A percentile compares a stretch with the other conserved stretches of the same genome.
Conservation (phyloP, 2,113 vertebrate species). For the Butastur rufipennis region DNA sequence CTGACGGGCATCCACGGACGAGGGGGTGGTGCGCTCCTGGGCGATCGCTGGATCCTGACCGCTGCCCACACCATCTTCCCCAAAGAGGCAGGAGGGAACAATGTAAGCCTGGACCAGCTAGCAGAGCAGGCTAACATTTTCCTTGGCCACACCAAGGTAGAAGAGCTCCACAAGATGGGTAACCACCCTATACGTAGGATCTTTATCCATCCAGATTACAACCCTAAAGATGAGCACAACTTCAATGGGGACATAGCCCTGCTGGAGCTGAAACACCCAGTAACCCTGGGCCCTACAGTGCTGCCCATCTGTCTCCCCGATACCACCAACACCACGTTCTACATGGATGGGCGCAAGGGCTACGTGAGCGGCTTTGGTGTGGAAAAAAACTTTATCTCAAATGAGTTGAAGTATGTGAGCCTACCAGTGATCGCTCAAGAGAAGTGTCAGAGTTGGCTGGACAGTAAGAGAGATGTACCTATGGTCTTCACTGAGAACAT, state of each 20-base stretch:
- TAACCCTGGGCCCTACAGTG: conserved; percentile 74
- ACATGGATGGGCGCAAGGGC: conserved; percentile 48
- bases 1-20: conserved; percentile 44
- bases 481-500: conserved; percentile 75
- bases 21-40: conserved; percentile 84
- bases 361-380: conserved; percentile 87
- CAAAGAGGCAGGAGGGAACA: neutral
- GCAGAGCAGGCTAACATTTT: conserved; percentile 47
- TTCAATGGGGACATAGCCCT: conserved; percentile 89
- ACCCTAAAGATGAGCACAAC: neutral
- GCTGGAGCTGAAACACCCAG: conserved; percentile 76
- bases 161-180: neutral
- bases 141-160: conserved; percentile 41
- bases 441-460: conserved; percentile 52
- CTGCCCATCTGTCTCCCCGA: conserved; percentile 88
- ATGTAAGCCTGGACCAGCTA: neutral
- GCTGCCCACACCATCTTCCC: conserved; percentile 83
- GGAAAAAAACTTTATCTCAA: conserved; percentile 16
- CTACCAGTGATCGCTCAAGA: conserved; percentile 54
- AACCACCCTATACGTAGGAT: conserved; percentile 67
- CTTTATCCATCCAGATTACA: conserved; percentile 82
- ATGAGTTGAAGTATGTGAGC: conserved; percentile 63
- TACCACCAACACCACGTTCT: neutral
- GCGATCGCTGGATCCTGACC: conserved; percentile 88
- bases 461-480: neutral